Evolutionary conservation across 1,140 invertebrate genomes (phyloP).

Genomic region (Conus ventricosus): DNA sequence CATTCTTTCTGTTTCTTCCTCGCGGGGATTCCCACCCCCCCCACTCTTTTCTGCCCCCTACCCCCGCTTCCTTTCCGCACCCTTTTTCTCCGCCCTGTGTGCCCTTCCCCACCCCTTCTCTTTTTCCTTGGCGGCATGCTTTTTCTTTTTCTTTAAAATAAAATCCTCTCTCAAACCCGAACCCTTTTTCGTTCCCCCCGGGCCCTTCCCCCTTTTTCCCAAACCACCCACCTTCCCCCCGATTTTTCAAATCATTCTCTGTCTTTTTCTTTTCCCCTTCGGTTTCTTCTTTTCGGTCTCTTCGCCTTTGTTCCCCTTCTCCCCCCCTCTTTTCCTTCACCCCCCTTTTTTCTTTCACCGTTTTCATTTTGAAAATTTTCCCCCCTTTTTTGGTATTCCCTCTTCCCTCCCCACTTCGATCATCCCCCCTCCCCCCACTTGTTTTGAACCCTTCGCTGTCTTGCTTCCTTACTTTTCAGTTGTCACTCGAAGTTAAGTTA

Average conservation of each 20-base stretch:
- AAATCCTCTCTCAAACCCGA: constrained; percentile 4
- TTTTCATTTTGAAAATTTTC: neutral
- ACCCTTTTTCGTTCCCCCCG: neutral
- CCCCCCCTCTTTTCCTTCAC: neutral
- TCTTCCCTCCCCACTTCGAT: constrained; percentile 15
- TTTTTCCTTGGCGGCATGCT: constrained; percentile 10
- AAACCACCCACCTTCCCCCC: constrained; percentile 2
- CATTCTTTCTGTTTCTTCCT: constrained; percentile 14
- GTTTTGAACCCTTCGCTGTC: constrained; percentile 18
- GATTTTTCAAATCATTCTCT: constrained; percentile 3
- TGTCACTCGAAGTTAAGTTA: constrained; percentile 2
- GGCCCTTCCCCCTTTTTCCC: neutral
- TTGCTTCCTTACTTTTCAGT: neutral
- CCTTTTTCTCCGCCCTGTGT: constrained; percentile 17
- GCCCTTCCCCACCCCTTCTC: constrained; percentile 6
- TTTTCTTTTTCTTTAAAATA: constrained; percentile 3
- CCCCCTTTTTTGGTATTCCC: constrained; percentile 1
- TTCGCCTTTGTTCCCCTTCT: neutral
- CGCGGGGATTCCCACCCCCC: neutral
- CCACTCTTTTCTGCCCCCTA: constrained; percentile 8
- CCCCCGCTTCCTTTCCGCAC: neutral
- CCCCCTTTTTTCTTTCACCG: neutral
- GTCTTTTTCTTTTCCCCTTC: neutral
- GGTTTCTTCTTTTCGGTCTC: neutral
- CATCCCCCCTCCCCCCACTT: neutral